Base-by-base conservation (phyloP, 2,797 vertebrate species). In the Acrossocheilus fasciatus region DNA sequence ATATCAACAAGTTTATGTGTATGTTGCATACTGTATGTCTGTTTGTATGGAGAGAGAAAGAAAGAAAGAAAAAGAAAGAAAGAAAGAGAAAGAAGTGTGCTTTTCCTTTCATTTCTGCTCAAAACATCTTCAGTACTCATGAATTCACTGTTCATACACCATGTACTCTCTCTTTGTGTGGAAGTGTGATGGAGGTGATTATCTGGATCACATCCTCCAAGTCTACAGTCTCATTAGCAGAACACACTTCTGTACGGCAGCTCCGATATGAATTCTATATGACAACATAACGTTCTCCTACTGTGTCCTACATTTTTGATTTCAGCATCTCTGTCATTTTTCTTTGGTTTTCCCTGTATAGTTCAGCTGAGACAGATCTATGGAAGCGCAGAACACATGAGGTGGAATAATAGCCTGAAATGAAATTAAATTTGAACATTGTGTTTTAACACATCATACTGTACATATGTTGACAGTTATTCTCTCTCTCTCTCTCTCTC, bases 271-370 rank as follows among this genome's bases (percentile, higher is more conserved):
- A 76, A 76, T 76, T 75, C 59, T 84, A 59, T 84, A 66, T 76
- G 72, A 66, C 57, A 66, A 84, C 72, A 84, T 66, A 76, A 84
- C 66, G 72, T 23, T 66, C 57, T 76, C 82, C 82, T 66, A 45
- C 82, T 76, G 59, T 84, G 82, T 39, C 72, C 72, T 52, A 84
- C 72, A 84, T 76, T 84, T 84, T 17, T 52, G 0, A 50, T 76
- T 76, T 36, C 18, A 52, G 43, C 18, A 66, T 57, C 57, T 64
- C 34, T 82, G 15, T 43, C 26, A 82, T 57, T 82, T 82, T 5
- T 45, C 11, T 45, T 26, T 3, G n/a, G 17, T 66, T 66, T 41
- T 76, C 12, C 2, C 30, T 36, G 20, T n/a, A 66, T 34, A 66
- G 23, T 72, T 82, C 15, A 72, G 39, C n/a, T 23, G n/a, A 83